A percentile compares a stretch with the other conserved stretches of the same genome.
Conservation (phyloP, 2,113 vertebrate species). For the Ciconia stormi region DNA sequence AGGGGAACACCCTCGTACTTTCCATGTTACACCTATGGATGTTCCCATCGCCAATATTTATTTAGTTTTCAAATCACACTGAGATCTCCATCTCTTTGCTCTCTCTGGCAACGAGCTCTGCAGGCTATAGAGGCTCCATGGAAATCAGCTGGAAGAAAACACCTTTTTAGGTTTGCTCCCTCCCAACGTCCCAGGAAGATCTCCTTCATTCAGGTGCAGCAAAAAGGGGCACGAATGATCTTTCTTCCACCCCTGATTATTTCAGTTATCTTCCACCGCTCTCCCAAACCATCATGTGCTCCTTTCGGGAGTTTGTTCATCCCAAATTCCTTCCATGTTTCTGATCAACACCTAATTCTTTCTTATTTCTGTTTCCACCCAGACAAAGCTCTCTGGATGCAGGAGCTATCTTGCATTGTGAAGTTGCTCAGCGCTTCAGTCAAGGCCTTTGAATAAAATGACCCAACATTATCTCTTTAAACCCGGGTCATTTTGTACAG, state of each 20-base stretch:
- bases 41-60: background rate
- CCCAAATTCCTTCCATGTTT: background rate
- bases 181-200: background rate
- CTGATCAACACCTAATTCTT: background rate
- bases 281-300: accelerated
- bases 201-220: background rate
- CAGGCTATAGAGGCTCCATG: background rate
- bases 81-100: background rate
- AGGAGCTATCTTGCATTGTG: accelerated
- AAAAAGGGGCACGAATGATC: accelerated
- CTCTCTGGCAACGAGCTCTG: background rate
- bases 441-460: background rate
- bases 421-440: background rate
- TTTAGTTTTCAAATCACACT: background rate
- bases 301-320: background rate
- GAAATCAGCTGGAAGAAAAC: background rate
- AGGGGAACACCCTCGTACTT: accelerated
- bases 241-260: background rate
- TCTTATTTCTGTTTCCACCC: background rate
- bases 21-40: background rate
- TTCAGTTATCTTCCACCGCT: background rate
- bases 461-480: background rate
- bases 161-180: background rate
- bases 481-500: background rate
- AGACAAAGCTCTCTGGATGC: background rate